Base-by-base conservation (phyloP, 2,888 invertebrate genomes). In the Luperina nickerlii region DNA sequence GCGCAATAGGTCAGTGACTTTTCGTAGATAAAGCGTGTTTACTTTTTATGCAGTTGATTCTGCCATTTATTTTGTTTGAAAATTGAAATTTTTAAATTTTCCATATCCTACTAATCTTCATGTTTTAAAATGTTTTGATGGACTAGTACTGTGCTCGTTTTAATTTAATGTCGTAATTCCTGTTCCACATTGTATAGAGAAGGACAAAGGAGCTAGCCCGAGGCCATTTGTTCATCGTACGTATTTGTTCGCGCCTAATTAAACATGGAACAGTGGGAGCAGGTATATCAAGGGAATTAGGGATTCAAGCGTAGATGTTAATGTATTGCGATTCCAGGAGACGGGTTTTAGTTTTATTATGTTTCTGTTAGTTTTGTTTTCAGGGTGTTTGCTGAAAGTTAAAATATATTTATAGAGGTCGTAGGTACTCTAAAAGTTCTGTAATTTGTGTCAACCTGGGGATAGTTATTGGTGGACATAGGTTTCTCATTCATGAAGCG, bases 241-340 rank as follows among this genome's bases (percentile, higher is more conserved):
- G 95, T 96, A 95, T 96, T 96, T 96, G 95, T 95, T 95, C 95
- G 91, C 95, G 95, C 96, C 96, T 96, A 96, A 96, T 96, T 96
- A 96, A 96, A 96, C 96, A 96, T 92, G 93, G 91, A 94, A 92
- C 94, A 91, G 88, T 92, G 92, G 88, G 90, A 85, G 88, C 90
- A 94, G 94, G 94, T 93, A 92, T 89, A 92, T 89, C 92, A 90
- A 90, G 90, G 89, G 93, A 92, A 90, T 92, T 90, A 91, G 91
- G 91, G 91, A 82, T 76, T 86, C 78, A 67, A 92, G 90, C 90
- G 91, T 91, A 91, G 85, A 87, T 90, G 92, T 90, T 91, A 92
- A 90, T 90, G 89, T 91, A 88, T 90, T 88, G 86, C 82, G 79
- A 84, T 82, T 81, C 76, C 76, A 72, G 27, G 51, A 71, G 84